phyloP scores from a whole-genome alignment of 2,888 invertebrate genomes.

The Callimorpha dominula region DNA sequence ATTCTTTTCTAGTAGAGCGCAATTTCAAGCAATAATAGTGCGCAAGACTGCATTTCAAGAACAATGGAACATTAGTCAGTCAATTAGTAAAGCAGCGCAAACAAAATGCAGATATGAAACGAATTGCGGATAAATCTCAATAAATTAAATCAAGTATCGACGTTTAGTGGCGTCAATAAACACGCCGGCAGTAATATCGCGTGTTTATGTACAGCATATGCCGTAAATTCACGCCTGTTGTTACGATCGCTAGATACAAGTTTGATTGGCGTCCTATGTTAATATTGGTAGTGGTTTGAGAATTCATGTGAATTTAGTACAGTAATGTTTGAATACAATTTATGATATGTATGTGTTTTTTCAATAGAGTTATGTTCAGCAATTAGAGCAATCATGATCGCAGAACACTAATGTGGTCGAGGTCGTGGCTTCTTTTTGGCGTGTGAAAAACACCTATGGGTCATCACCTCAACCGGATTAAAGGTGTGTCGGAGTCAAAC shows the following conservation, averaged over 20 bases:
- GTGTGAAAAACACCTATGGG: too few relatives aligned
- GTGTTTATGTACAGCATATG: slow-evolving; percentile 24
- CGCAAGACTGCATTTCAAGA: not conserved
- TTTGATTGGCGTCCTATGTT: slow-evolving; percentile 29
- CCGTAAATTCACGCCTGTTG: slow-evolving; percentile 38
- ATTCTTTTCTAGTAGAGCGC: too few relatives aligned
- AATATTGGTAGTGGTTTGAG: slow-evolving; percentile 5
- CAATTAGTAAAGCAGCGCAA: slow-evolving; percentile 27
- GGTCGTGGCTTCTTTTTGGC: too few relatives aligned
- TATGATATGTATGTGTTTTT: too few relatives aligned
- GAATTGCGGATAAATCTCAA: slow-evolving; percentile 40
- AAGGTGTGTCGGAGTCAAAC: too few relatives aligned
- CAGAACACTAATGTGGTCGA: too few relatives aligned
- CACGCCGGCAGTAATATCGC: slow-evolving; percentile 9
- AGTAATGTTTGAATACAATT: too few relatives aligned
- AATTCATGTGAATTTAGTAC: slow-evolving; percentile 1
- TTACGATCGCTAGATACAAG: slow-evolving; percentile 21
- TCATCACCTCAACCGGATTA: too few relatives aligned
- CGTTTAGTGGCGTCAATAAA: slow-evolving; percentile 48
- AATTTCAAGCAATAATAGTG: too few relatives aligned
- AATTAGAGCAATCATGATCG: too few relatives aligned
- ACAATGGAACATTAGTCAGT: slow-evolving; percentile 29
- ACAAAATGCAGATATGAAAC: slow-evolving; percentile 43
- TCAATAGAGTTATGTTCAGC: too few relatives aligned
- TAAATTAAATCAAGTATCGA: slow-evolving; percentile 50